These are phyloP conservation scores for Neodiprion pinetum DNA, from an alignment of 1,140 invertebrate species.

Conservation along the genomic window DNA sequence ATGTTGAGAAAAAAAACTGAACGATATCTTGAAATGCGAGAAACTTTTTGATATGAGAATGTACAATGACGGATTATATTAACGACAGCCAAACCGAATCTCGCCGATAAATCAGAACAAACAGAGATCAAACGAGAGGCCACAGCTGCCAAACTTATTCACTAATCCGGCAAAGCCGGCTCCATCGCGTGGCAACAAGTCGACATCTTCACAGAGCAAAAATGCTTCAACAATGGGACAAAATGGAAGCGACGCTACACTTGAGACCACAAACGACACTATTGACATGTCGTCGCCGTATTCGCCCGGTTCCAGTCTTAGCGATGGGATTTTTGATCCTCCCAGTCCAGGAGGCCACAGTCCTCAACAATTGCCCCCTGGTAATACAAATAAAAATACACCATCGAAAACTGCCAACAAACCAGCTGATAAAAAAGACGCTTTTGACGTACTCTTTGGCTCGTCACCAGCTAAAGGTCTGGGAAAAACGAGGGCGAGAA, in stretches of 20 bases:
- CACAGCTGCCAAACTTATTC: slow-evolving; percentile 52
- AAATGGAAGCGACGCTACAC: slow-evolving; percentile 55
- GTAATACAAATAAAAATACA: slow-evolving; percentile 38
- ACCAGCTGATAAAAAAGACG: slow-evolving; percentile 54
- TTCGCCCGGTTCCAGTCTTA: slow-evolving; percentile 83
- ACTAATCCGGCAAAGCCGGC: slow-evolving; percentile 49
- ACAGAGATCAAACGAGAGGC: slow-evolving; percentile 45
- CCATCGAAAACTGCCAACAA: slow-evolving; percentile 47
- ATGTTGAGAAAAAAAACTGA: no score
- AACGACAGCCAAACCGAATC: slow-evolving; percentile 52
- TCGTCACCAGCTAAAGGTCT: slow-evolving; percentile 55
- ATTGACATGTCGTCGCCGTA: slow-evolving; percentile 83
- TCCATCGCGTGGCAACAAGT: slow-evolving; percentile 30
- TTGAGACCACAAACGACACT: slow-evolving; percentile 50
- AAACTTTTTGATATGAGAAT: no score
- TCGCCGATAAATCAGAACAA: slow-evolving; percentile 57
- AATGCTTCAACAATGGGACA: slow-evolving; percentile 48
- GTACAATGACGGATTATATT: no score
- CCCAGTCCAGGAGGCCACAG: slow-evolving; percentile 66
- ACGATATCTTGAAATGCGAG: no score
- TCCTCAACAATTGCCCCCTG: slow-evolving; percentile 41
- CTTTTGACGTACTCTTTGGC: slow-evolving; percentile 67
- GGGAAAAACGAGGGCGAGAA: slow-evolving; percentile 50
- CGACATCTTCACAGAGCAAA: slow-evolving; percentile 36
- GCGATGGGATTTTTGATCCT: slow-evolving; percentile 86